A percentile compares a stretch with the other conserved stretches of the same genome.
Evolutionary conservation across 2,888 invertebrate genomes (phyloP).

Genomic region (Scaptomyza caliginosa): DNA sequence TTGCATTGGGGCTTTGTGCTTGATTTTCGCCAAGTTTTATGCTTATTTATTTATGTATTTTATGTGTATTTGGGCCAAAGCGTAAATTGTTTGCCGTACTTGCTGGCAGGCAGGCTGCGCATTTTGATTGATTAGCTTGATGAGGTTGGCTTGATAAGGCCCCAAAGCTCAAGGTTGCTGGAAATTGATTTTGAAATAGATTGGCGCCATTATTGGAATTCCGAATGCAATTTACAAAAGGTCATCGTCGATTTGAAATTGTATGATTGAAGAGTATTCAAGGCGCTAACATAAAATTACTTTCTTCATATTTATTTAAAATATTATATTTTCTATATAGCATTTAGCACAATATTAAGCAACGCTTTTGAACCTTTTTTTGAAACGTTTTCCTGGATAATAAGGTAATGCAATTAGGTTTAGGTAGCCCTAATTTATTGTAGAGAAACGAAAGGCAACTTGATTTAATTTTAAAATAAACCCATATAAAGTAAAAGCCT

Average conservation of each 20-base stretch:
- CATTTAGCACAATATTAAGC: slow-evolving; percentile 5
- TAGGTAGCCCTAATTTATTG: slow-evolving; percentile 36
- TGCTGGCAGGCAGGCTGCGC: slow-evolving; percentile 42
- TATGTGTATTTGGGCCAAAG: slow-evolving; percentile 17
- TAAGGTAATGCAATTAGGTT: slow-evolving; percentile 48
- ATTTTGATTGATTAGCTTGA: slow-evolving; percentile 64
- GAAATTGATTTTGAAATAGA: slow-evolving; percentile 54
- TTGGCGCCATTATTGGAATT: slow-evolving; percentile 15
- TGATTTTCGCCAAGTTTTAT: slow-evolving; percentile 28
- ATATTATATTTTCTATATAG: slow-evolving; percentile 2
- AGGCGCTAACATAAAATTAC: too few relatives aligned
- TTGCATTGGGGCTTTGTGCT: slow-evolving; percentile 18
- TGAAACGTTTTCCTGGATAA: slow-evolving; percentile 8
- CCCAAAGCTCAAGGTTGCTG: background rate
- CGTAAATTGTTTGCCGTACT: slow-evolving; percentile 24
- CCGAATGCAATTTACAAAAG: background rate
- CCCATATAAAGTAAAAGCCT: slow-evolving; percentile 10
- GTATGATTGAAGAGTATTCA: slow-evolving; percentile 33
- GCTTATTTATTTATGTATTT: slow-evolving; percentile 42
- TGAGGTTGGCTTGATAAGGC: slow-evolving; percentile 13
- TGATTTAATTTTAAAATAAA: slow-evolving; percentile 53
- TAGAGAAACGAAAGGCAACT: slow-evolving; percentile 13
- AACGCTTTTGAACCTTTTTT: background rate
- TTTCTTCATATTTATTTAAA: slow-evolving; percentile 5
- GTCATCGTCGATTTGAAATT: background rate